Conservation (phyloP, 2,888 invertebrate genomes). For the Rhopalosiphum nymphaeae region DNA sequence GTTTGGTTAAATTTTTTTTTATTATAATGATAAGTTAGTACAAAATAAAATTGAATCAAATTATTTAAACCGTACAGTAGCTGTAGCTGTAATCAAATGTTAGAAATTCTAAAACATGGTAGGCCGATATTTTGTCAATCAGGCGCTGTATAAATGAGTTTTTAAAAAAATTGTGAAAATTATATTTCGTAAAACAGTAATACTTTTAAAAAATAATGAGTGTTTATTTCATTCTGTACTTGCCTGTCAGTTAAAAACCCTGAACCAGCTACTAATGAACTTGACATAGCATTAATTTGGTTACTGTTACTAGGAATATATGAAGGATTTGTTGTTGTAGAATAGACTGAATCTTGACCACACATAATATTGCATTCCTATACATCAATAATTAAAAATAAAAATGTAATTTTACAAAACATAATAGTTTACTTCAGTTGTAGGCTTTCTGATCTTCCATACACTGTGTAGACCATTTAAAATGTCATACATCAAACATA, state of each 20-base stretch:
- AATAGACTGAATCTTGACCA: conserved; percentile 65
- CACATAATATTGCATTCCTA: conserved; percentile 69
- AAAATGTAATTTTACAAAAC: not conserved
- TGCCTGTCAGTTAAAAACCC: conserved; percentile 55
- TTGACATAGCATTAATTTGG: conserved; percentile 51
- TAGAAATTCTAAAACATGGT: no score
- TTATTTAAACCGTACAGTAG: no score
- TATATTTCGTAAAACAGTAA: not conserved
- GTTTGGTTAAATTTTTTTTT: no score
- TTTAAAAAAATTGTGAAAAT: not conserved
- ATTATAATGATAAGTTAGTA: no score
- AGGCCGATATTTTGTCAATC: no score
- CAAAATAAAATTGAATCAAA: no score
- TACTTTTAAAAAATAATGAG: not conserved
- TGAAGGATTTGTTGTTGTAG: conserved; percentile 58
- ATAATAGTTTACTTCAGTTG: conserved; percentile 73
- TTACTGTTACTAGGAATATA: conserved; percentile 48
- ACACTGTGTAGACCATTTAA: conserved; percentile 84
- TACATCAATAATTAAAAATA: conserved; percentile 36
- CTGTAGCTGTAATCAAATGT: no score
- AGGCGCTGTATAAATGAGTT: no score
- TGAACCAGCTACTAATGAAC: conserved; percentile 58
- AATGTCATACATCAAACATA: conserved; percentile 85
- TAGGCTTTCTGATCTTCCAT: conserved; percentile 83
- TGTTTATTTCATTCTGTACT: not conserved